A percentile compares a stretch with the other conserved stretches of the same genome.
Conservation (phyloP, 1,140 invertebrate genomes). For the Aradophagus sp. region DNA sequence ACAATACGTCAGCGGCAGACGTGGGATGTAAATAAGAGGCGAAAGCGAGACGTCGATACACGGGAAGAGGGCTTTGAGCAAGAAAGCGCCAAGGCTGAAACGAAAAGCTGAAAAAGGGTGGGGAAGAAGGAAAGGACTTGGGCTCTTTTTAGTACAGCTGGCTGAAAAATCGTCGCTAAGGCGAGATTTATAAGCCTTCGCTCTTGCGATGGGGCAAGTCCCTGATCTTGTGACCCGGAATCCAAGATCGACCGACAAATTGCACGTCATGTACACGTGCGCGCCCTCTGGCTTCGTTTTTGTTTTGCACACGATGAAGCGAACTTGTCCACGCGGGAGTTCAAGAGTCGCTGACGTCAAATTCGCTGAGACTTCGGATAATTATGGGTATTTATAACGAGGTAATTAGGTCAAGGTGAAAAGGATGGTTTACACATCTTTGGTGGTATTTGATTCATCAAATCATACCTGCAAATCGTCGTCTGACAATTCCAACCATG, state of each 20-base stretch:
- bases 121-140: constrained; percentile 19
- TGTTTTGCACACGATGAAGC: no score
- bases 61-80: constrained; percentile 3
- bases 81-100: constrained; percentile 8
- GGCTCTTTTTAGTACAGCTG: constrained; percentile 4
- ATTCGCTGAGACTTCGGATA: not conserved
- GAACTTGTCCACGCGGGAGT: no score
- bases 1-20: constrained; percentile 43
- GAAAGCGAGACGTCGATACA: constrained; percentile 25
- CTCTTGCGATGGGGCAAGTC: constrained; percentile 1
- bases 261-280: not conserved
- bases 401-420: not conserved
- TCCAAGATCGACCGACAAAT: constrained; percentile 18
- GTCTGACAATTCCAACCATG: constrained; percentile 71
- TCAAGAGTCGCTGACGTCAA: no score
- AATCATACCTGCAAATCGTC: constrained; percentile 67
- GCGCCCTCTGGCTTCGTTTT: no score
- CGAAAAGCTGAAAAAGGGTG: not conserved
- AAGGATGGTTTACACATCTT: no score
- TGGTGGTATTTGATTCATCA: no score
- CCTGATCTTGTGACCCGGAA: constrained; percentile 12
- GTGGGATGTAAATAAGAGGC: constrained; percentile 37
- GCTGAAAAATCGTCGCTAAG: constrained; percentile 42
- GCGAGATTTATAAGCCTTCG: constrained; percentile 30
- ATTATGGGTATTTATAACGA: not conserved